These are phyloP conservation scores for Rhinopithecus roxellana DNA, from an alignment of 2,113 vertebrate species.

Conservation along the genomic window DNA sequence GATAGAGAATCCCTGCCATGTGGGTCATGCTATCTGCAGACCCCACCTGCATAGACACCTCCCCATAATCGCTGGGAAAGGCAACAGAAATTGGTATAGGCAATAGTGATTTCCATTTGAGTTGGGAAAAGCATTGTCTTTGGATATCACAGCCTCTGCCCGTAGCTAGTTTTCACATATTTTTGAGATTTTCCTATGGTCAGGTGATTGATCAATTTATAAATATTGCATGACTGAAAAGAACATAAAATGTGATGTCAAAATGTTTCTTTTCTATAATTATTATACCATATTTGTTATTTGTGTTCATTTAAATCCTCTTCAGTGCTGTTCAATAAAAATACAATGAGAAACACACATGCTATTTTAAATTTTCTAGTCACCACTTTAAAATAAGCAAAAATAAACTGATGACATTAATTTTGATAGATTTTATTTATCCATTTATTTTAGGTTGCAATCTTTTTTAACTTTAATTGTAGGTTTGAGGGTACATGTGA, in stretches of 20 bases:
- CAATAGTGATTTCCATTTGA: background rate
- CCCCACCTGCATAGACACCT: background rate
- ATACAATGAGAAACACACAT: background rate
- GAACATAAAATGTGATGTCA: background rate
- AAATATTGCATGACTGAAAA: background rate
- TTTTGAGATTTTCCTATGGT: background rate
- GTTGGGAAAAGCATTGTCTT: background rate
- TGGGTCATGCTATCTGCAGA: background rate
- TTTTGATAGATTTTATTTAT: background rate
- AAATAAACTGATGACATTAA: background rate
- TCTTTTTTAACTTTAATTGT: too few species aligned
- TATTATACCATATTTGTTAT: background rate
- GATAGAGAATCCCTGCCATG: too few species aligned
- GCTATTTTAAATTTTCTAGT: background rate
- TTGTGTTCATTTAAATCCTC: background rate
- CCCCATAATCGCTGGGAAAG: background rate
- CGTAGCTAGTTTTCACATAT: background rate
- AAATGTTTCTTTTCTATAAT: background rate
- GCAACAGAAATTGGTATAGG: background rate
- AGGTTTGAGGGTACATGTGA: too few species aligned
- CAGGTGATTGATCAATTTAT: conserved; percentile 7
- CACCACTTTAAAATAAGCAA: background rate
- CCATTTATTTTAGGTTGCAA: too few species aligned
- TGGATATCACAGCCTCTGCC: background rate
- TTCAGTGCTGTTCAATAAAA: background rate